Percentiles rank a stretch among this genome's conserved stretches.
Evolutionary conservation across 92 coral and sea anemone species (phyloP).

Genomic region (Palythoa grandis): DNA sequence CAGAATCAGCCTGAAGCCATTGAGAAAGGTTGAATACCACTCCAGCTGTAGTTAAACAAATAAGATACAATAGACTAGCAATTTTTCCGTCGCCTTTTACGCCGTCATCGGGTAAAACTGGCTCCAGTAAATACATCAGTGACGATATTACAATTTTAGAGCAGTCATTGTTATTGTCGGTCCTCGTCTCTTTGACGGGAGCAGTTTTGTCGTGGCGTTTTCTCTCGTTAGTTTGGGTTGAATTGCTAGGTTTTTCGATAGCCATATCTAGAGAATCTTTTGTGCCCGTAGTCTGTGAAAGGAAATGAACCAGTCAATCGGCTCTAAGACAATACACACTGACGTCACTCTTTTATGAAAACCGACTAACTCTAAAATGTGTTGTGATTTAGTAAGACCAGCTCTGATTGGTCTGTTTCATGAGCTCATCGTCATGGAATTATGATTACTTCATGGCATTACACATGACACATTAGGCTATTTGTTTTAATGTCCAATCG

Average conservation of each 20-base stretch:
- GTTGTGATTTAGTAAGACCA: constrained; percentile 62
- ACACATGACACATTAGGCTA: constrained; percentile 70
- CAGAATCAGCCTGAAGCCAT: constrained; percentile 95
- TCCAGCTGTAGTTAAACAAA: constrained; percentile 96
- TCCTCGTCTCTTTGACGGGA: constrained; percentile 49
- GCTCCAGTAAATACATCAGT: constrained; percentile 83
- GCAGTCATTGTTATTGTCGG: constrained; percentile 55
- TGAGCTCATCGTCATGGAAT: constrained; percentile 94
- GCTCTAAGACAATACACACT: background rate
- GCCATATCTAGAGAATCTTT: constrained; percentile 16
- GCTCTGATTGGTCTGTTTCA: constrained; percentile 81
- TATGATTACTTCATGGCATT: constrained; percentile 94
- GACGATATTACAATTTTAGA: constrained; percentile 56
- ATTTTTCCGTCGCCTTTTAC: constrained; percentile 96
- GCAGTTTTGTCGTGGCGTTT: constrained; percentile 17
- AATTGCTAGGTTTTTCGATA: constrained; percentile 10
- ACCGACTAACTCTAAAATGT: constrained; percentile 42
- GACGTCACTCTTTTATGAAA: constrained; percentile 18
- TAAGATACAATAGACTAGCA: constrained; percentile 90
- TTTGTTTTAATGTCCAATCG: constrained; percentile 64
- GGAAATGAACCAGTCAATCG: constrained; percentile 27
- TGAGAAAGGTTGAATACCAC: constrained; percentile 92
- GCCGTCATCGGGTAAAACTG: constrained; percentile 87
- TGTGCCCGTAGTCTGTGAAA: constrained; percentile 32
- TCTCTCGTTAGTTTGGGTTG: constrained; percentile 25